Percentiles rank a stretch among this genome's conserved stretches.
phyloP scores from a whole-genome alignment of 2,797 vertebrate genomes.

The Nasua narica region DNA sequence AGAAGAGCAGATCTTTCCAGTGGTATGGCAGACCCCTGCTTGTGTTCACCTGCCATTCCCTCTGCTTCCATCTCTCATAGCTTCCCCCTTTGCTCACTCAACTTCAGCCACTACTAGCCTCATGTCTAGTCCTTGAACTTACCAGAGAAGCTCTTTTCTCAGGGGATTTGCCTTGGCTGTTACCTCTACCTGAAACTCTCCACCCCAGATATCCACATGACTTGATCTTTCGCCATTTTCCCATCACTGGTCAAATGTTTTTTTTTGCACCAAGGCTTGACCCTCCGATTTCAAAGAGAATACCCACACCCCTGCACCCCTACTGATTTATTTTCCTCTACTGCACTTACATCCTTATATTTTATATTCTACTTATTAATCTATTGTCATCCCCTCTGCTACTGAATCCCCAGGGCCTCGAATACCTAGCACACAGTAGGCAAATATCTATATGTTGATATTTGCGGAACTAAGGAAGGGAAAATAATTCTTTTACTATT shows the following conservation, averaged over 20 bases:
- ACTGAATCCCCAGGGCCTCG: neutral
- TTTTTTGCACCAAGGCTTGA: neutral
- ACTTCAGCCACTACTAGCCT: neutral
- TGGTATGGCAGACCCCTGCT: neutral
- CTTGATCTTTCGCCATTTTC: neutral
- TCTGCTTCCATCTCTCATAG: neutral
- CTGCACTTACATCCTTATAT: neutral
- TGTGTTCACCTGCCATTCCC: neutral
- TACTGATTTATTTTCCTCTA: neutral
- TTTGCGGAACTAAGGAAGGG: neutral
- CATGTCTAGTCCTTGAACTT: neutral
- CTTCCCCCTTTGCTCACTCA: neutral
- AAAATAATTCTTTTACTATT: neutral
- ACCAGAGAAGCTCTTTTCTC: neutral
- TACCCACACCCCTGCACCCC: accelerated
- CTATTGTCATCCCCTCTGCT: neutral
- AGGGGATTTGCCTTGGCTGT: neutral
- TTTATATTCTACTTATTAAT: neutral
- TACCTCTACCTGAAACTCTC: neutral
- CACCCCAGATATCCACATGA: neutral
- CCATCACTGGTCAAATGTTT: neutral
- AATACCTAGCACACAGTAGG: neutral
- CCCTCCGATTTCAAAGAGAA: neutral
- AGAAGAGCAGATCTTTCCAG: neutral
- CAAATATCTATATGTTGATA: neutral